Percentiles rank a stretch among this genome's conserved stretches.
Evolutionary conservation across 2,888 invertebrate species (phyloP).

Genomic region (Chrysolina oricalcia): DNA sequence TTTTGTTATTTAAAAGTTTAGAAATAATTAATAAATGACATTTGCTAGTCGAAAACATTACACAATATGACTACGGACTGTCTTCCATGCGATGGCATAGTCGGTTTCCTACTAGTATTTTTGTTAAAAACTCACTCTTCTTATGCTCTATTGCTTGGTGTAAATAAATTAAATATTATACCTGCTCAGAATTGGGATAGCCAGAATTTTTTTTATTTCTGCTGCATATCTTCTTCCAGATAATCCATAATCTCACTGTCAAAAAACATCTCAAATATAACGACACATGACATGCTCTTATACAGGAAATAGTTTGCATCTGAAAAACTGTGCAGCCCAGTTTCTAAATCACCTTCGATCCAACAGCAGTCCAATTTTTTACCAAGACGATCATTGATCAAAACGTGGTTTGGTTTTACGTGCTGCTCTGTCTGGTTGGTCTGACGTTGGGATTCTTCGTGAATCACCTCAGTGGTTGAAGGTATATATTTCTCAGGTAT

Average conservation of each 20-base stretch:
- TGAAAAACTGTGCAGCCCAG: neutral
- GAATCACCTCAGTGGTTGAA: neutral
- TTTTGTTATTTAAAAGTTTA: too few relatives aligned
- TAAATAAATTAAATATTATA: slow-evolving; percentile 30
- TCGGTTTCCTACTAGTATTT: too few relatives aligned
- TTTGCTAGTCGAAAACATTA: too few relatives aligned
- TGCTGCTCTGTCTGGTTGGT: neutral
- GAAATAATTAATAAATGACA: too few relatives aligned
- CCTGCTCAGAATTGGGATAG: slow-evolving; percentile 31
- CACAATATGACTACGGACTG: too few relatives aligned
- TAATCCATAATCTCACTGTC: slow-evolving; percentile 13
- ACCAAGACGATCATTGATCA: slow-evolving; percentile 20
- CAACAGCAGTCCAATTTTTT: slow-evolving; percentile 1
- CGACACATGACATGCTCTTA: slow-evolving; percentile 10
- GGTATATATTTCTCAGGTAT: neutral
- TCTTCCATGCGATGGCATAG: too few relatives aligned
- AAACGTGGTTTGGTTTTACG: neutral
- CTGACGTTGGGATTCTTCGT: neutral
- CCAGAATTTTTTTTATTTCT: slow-evolving; percentile 27
- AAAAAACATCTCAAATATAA: slow-evolving; percentile 22
- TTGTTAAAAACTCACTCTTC: too few relatives aligned
- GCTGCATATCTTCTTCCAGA: neutral
- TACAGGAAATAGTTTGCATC: slow-evolving; percentile 3
- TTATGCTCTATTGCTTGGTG: too few relatives aligned
- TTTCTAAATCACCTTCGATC: slow-evolving; percentile 20